A percentile compares a stretch with the other conserved stretches of the same genome.
Evolutionary conservation across 2,797 vertebrate genomes (phyloP).

Genomic region (Spea hammondii): DNA sequence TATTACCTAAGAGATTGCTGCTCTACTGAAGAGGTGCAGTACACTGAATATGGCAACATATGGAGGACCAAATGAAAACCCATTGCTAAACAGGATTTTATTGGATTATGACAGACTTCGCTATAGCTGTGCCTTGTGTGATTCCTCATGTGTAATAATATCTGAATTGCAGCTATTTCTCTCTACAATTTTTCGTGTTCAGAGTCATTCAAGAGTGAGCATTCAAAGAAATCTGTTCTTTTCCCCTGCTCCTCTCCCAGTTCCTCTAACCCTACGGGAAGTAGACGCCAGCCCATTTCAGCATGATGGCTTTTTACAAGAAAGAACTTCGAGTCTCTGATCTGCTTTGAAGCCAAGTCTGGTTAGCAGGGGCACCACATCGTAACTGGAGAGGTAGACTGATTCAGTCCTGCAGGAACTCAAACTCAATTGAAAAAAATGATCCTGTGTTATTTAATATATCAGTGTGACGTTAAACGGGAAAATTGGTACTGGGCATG

Average conservation of each 20-base stretch:
- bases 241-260: conserved; percentile 29
- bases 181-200: conserved; percentile 30
- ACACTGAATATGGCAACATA: conserved; percentile 25
- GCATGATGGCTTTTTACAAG: conserved; percentile 36
- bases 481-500: background rate
- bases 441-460: background rate
- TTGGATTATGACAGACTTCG: conserved; percentile 36
- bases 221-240: conserved; percentile 28
- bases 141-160: conserved; percentile 40
- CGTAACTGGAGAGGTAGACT: conserved; percentile 43
- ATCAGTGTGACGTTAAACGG: background rate
- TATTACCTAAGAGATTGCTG: conserved; percentile 16
- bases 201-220: conserved; percentile 35
- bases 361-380: conserved; percentile 37
- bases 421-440: background rate
- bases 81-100: conserved; percentile 29
- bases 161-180: conserved; percentile 45
- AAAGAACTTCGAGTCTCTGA: conserved; percentile 45
- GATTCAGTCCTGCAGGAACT: conserved; percentile 18
- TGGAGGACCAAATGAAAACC: conserved; percentile 23
- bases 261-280: conserved; percentile 51
- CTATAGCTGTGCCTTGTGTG: conserved; percentile 28
- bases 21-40: conserved; percentile 9
- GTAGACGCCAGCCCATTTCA: conserved; percentile 39
- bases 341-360: conserved; percentile 47